Evolutionary conservation across 2,888 invertebrate genomes (phyloP).

Genomic region (Didymodactylos carnosus): DNA sequence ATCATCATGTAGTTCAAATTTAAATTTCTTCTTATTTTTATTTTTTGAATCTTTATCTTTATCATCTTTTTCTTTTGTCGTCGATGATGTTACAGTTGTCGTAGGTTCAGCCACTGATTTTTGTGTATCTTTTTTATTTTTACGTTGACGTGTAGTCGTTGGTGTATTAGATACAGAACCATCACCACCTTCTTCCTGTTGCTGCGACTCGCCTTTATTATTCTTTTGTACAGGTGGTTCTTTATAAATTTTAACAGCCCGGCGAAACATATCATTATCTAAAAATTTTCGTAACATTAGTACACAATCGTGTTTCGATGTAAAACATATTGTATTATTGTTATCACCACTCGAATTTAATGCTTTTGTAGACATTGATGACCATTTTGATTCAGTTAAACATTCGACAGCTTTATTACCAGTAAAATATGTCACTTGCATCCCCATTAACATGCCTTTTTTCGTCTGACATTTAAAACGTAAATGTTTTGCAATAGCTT

Average conservation of each 20-base stretch:
- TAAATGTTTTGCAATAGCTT: conserved; percentile 76
- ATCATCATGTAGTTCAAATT: conserved; percentile 86
- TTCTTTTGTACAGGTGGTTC: background rate
- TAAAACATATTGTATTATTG: background rate
- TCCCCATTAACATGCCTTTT: conserved; percentile 82
- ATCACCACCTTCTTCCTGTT: background rate
- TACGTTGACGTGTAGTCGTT: conserved; percentile 32
- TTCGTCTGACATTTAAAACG: conserved; percentile 77
- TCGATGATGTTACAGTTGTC: conserved; percentile 35
- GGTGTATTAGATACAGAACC: conserved; percentile 1
- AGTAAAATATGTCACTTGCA: conserved; percentile 87
- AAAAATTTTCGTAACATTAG: conserved; percentile 10
- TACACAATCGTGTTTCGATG: background rate
- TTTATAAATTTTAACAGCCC: conserved; percentile 12
- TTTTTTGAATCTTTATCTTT: conserved; percentile 37
- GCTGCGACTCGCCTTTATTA: background rate
- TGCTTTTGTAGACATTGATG: background rate
- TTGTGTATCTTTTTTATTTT: conserved; percentile 25
- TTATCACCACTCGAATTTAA: background rate
- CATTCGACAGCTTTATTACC: conserved; percentile 39
- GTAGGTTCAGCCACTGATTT: too few relatives aligned
- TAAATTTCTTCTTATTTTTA: conserved; percentile 50
- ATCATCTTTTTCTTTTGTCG: background rate
- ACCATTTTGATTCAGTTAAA: conserved; percentile 14
- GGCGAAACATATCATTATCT: conserved; percentile 8